Base-by-base conservation (phyloP, 2,888 invertebrate species). In the Chrysolina americana region DNA sequence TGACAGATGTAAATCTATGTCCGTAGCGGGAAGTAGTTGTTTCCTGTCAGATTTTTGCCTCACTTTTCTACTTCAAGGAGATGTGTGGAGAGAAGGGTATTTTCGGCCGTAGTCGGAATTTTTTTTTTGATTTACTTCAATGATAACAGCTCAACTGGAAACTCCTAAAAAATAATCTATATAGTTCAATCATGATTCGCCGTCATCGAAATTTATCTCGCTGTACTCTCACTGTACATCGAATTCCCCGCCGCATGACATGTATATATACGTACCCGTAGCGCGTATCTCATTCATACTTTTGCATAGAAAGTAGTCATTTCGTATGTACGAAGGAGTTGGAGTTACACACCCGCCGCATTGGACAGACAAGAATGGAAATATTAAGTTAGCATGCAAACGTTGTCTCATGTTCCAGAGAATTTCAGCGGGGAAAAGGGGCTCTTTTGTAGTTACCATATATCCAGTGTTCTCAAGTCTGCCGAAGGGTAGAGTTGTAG, bases 251-350 rank as follows among this genome's bases (percentile, higher is more conserved):
- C 75, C 73, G 76, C 76, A 75, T 78, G 85, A 85, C 86, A 86
- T 85, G 86, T 85, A 83, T 87, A 85, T 85, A 84, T 85, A 86
- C 85, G 86, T 87, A 87, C 86, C 86, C 87, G 85, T 83, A 83
- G 84, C 85, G 86, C 86, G 88, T 88, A 89, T 89, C 89, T 90
- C 90, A 90, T 91, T 91, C 90, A 90, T 90, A 89, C 90, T 90
- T 90, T 90, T 90, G 89, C 90, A 90, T 90, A 89, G 89, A 90
- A 90, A 90, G 90, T 89, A 89, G 89, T 89, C 89, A 89, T 89
- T 89, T 89, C 85, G 88, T 87, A 88, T 88, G 88, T 87, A 83
- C 85, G 86, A 87, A 84, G 84, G 85, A 86, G 87, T 80, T 80
- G 80, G 83, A 81, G 79, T 79, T 82, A 85, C 83, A 80, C 77